Evolutionary conservation across 2,113 vertebrate genomes (phyloP).

Genomic region (Hippopotamus amphibius): DNA sequence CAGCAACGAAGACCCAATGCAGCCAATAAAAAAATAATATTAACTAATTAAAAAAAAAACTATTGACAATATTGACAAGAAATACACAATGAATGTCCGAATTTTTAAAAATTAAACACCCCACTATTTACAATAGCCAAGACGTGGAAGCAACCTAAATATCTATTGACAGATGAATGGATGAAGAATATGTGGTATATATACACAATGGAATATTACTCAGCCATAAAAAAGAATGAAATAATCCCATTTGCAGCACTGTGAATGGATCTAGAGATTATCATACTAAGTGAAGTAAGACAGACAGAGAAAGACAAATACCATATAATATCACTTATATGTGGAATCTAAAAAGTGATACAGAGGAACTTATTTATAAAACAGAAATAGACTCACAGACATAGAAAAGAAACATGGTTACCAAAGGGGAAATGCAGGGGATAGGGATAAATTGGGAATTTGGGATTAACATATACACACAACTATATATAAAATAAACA

Average conservation of each 20-base stretch:
- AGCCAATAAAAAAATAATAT: too few relatives aligned
- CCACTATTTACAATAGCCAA: neutral
- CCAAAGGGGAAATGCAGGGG: neutral
- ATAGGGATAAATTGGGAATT: neutral
- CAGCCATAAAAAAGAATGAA: neutral
- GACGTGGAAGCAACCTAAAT: neutral
- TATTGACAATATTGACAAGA: constrained; percentile 22
- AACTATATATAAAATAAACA: neutral
- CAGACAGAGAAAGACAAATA: neutral
- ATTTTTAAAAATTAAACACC: neutral
- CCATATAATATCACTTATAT: neutral
- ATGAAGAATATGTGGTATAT: neutral
- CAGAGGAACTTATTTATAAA: neutral
- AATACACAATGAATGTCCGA: constrained; percentile 43
- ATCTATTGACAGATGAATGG: neutral
- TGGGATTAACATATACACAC: neutral
- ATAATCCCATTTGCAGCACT: neutral
- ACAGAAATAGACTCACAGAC: neutral
- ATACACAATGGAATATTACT: neutral
- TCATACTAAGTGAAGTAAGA: neutral
- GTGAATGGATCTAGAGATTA: neutral
- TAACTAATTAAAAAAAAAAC: too few relatives aligned
- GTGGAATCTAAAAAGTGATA: neutral
- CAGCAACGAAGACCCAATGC: too few relatives aligned
- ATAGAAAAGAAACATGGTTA: neutral